Evolutionary conservation across 2,113 vertebrate species (phyloP).

Genomic region (Indicator maculatus): DNA sequence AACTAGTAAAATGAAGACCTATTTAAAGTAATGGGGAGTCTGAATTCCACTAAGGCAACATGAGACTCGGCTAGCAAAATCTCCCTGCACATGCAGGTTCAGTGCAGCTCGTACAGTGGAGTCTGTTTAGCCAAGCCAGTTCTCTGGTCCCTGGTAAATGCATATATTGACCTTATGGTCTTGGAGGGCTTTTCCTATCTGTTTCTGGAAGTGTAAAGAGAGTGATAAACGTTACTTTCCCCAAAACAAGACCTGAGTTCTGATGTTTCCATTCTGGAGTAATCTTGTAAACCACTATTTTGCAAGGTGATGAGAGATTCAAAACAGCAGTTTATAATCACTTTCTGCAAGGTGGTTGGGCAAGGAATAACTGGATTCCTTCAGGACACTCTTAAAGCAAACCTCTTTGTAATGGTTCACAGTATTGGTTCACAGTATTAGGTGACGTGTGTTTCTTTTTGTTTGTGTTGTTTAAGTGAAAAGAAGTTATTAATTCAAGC

Average conservation of each 20-base stretch:
- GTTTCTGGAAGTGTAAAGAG: neutral
- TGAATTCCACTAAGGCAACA: neutral
- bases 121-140: neutral
- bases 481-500: neutral
- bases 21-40: neutral
- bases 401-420: neutral
- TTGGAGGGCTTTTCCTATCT: neutral
- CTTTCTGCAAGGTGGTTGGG: neutral
- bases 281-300: neutral
- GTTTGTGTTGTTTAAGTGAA: neutral
- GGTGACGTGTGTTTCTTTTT: neutral
- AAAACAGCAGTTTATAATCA: neutral
- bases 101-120: neutral
- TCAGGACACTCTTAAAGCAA: neutral
- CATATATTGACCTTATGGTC: accelerated
- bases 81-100: neutral
- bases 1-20: neutral
- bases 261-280: neutral
- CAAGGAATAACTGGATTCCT: neutral
- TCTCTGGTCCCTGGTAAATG: neutral
- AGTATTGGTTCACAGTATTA: neutral
- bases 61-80: neutral
- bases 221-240: neutral
- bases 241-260: neutral
- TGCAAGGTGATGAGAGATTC: neutral